Conservation (phyloP, 2,797 vertebrate genomes). For the Sphenopsis melanotis region DNA sequence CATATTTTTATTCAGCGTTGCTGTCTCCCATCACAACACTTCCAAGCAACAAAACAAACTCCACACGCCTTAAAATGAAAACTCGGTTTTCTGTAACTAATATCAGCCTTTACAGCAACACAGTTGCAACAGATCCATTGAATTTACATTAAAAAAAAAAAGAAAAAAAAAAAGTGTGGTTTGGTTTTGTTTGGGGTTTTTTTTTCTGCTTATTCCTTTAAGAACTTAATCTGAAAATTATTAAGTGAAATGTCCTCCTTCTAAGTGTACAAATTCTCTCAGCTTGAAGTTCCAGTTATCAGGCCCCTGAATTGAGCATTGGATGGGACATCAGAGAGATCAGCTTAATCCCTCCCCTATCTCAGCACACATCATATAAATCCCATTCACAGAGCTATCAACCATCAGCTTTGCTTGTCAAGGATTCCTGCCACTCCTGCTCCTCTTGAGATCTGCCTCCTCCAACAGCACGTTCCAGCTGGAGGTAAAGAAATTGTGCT, state of each 20-base stretch:
- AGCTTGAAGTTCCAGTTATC: background rate
- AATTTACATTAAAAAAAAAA: background rate
- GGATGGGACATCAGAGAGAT: background rate
- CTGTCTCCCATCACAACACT: background rate
- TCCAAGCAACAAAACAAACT: background rate
- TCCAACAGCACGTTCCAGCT: background rate
- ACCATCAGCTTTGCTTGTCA: background rate
- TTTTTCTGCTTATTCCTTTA: background rate
- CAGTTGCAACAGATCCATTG: background rate
- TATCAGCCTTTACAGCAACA: background rate
- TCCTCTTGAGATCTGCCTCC: background rate
- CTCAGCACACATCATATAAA: background rate
- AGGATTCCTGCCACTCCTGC: background rate
- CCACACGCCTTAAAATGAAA: background rate
- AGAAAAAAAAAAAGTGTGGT: no score
- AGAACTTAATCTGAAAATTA: background rate
- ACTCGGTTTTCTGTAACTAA: background rate
- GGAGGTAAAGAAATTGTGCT: background rate
- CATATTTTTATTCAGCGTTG: background rate
- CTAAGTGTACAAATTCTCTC: background rate
- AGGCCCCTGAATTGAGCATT: background rate
- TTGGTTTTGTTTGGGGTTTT: accelerated
- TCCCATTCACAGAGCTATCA: background rate
- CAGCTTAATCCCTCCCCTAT: background rate
- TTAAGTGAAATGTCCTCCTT: background rate